Evolutionary conservation across 2,797 vertebrate genomes (phyloP), one percentile per base, ranked within the genome.

Genomic region (Streptopelia turtur): DNA sequence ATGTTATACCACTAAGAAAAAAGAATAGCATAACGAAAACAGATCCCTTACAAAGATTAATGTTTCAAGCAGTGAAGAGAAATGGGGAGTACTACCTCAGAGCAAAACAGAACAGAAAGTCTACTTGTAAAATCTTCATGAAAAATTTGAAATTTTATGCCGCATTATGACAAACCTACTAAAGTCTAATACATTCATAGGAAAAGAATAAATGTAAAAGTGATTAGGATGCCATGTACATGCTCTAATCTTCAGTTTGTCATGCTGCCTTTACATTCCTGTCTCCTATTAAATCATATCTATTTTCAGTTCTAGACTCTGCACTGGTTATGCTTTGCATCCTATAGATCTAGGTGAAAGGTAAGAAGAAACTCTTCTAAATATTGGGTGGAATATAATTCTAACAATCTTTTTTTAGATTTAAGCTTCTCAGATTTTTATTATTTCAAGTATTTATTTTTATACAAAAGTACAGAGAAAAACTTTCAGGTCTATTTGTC

Each of bases 241-340:
- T 91, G 43, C 50, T 60, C 85, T 90, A 77, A 87, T 68, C 21
- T 83, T 82, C 55, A 85, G 45, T 93, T 93, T 74, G 55, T 93
- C 91, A 35, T 17, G 3, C 24, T 92, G 56, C 39, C 77, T 94
- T 92, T 91, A 57, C 61, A 89, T 93, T 91, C 57, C 63, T 52
- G 28, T 52, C 59, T 69, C 57, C 75, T 79, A 43, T 66, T 89
- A 82, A 84, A 59, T 60, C 8, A 3, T 39, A 55, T 27, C 47
- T 91, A 20, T 79, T 89, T 87, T 76, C 65, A 70, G 22, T 84
- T 83, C 30, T 53, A 93, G 72, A 77, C 70, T 74, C 80, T 39
- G 52, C 1, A 1, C 30, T 84, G 49, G 13, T 47, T 0, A 2
- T 93, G 60, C 24, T 93, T 91, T 93, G 65, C 50, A 76, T 85